Evolutionary conservation across 2,888 invertebrate species (phyloP), one percentile per base, ranked within the genome.

Genomic region (Encarsia formosa): DNA sequence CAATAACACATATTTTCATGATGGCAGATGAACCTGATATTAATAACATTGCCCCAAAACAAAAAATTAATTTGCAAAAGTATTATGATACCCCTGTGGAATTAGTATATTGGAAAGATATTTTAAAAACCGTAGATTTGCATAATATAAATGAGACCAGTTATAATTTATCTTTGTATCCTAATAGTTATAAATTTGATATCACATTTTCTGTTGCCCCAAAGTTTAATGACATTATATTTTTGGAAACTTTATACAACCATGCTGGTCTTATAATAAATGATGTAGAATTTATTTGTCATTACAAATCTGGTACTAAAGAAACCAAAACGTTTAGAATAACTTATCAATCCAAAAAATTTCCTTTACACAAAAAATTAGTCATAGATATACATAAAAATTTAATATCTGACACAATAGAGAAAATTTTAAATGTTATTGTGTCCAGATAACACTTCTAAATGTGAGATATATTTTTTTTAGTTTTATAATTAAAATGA

Each of bases 361-460:
- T 66, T 20, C 72, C 76, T 20, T 59, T 76, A 40, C 60, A 68
- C 52, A 66, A 71, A 52, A 61, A 65, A 46, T 63, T 69, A 61
- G 66, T 71, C 20, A 64, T 75, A 20, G 57, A 69, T 38, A 61
- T 75, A 26, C 76, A 76, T 60, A 59, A 66, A 48, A 66, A 67
- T 53, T 39, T 71, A 40, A 63, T 76, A 56, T 48, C 65, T 20
- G 60, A 63, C 59, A 54, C 65, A 23, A 54, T 72, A 20, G 62
- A 66, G 56, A 58, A 62, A 26, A 49, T 57, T 49, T 54, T 65
- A 39, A 43, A 56, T 43, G 59, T 62, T 15, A 32, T 29, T 46
- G 56, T 61, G 18, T 47, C 58, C 22, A 57, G 54, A 52, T 61
- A 49, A 49, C 22, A 32, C 34, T 5, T 38, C 9, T 2, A 40